A percentile compares a stretch with the other conserved stretches of the same genome.
Conservation (phyloP, 2,888 invertebrate species). For the Mythimna vitellina region DNA sequence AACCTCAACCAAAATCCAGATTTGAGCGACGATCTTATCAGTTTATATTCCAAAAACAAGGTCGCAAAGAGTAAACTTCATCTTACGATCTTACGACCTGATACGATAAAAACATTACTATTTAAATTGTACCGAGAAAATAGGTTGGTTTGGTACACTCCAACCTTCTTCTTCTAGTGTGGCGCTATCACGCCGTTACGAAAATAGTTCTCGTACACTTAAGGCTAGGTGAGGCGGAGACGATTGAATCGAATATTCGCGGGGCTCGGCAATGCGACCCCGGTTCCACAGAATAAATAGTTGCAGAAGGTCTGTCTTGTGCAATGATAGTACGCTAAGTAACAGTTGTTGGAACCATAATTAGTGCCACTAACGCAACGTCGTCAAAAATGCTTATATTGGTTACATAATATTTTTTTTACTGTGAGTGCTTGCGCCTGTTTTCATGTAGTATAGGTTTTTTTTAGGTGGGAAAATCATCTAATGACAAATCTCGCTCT, state of each 20-base stretch:
- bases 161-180: slow-evolving; percentile 65
- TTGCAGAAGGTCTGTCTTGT: slow-evolving; percentile 6
- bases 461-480: too few relatives aligned
- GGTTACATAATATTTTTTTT: too few relatives aligned
- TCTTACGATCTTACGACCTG: slow-evolving; percentile 7
- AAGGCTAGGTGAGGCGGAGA: slow-evolving; percentile 70
- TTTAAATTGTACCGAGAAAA: slow-evolving; percentile 55
- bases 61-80: slow-evolving; percentile 7
- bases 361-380: too few relatives aligned
- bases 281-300: slow-evolving; percentile 26
- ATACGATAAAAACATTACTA: slow-evolving; percentile 38
- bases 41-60: background rate
- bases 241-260: slow-evolving; percentile 84
- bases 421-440: too few relatives aligned
- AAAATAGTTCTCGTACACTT: slow-evolving; percentile 84
- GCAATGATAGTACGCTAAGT: background rate
- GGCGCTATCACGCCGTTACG: slow-evolving; percentile 74
- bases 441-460: too few relatives aligned
- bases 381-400: too few relatives aligned
- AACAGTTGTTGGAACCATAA: too few relatives aligned
- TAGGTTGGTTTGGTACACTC: slow-evolving; percentile 32
- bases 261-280: slow-evolving; percentile 72
- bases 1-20: background rate
- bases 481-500: too few relatives aligned
- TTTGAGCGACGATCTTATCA: background rate